Conservation (phyloP, 2,888 invertebrate genomes). For the Homarus gammarus region DNA sequence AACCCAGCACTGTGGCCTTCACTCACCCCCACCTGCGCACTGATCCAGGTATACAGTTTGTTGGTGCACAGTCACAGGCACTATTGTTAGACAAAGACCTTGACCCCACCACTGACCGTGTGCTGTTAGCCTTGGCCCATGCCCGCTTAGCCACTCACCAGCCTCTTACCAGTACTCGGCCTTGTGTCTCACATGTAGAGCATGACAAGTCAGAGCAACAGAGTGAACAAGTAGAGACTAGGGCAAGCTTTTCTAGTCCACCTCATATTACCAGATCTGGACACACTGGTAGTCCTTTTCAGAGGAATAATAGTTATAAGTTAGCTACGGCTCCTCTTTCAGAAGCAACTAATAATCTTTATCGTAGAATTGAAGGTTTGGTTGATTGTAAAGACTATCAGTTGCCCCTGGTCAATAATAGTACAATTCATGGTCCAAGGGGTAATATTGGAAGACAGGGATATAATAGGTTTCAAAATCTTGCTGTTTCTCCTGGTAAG, state of each 20-base stretch:
- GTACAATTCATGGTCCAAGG: constrained; percentile 67
- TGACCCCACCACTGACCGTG: constrained; percentile 72
- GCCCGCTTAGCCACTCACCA: constrained; percentile 70
- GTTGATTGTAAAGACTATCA: constrained; percentile 19
- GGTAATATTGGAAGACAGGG: constrained; percentile 31
- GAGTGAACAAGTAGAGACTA: constrained; percentile 6
- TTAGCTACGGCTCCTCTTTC: constrained; percentile 72
- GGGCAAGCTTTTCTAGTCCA: constrained; percentile 10
- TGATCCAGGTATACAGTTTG: constrained; percentile 70
- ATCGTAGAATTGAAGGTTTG: constrained; percentile 39
- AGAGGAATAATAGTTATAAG: constrained; percentile 75
- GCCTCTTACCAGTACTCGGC: constrained; percentile 32
- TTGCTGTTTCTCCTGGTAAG: constrained; percentile 4
- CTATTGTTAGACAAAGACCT: constrained; percentile 56
- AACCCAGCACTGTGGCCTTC: constrained; percentile 67
- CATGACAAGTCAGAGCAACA: constrained; percentile 4
- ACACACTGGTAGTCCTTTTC: constrained; percentile 61
- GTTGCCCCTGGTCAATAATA: constrained; percentile 66
- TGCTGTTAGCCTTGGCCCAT: constrained; percentile 75
- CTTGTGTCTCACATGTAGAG: background rate
- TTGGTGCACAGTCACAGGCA: constrained; percentile 60
- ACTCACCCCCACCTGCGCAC: constrained; percentile 72
- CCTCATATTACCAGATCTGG: background rate
- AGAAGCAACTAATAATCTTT: constrained; percentile 62
- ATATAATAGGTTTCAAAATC: constrained; percentile 13